Conservation (phyloP, 1,140 invertebrate genomes). For the Drosophila serrata region DNA sequence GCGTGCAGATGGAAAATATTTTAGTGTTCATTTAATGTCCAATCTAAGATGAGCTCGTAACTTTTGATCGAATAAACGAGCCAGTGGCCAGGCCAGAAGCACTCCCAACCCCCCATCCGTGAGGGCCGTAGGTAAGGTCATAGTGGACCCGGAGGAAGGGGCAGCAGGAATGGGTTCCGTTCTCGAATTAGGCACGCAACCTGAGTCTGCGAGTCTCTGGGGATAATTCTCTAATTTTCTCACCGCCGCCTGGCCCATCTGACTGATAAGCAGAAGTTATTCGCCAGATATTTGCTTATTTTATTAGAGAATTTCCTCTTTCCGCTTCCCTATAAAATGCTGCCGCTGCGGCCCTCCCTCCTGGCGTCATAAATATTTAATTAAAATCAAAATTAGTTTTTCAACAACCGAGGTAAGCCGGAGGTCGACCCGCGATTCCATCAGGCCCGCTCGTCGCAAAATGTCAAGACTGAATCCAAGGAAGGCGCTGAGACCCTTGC, state of each 20-base stretch:
- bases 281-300: slow-evolving; percentile 79
- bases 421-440: slow-evolving; percentile 26
- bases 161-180: slow-evolving; percentile 32
- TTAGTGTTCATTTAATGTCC: slow-evolving; percentile 85
- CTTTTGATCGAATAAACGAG: slow-evolving; percentile 85
- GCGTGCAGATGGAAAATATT: slow-evolving; percentile 85
- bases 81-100: slow-evolving; percentile 18
- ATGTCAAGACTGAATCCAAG: slow-evolving; percentile 48
- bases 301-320: slow-evolving; percentile 64
- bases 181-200: slow-evolving; percentile 61
- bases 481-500: slow-evolving; percentile 20
- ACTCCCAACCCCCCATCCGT: slow-evolving; percentile 6
- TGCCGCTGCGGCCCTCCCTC: slow-evolving; percentile 7
- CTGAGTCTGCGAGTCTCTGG: slow-evolving; percentile 53
- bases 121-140: slow-evolving; percentile 42
- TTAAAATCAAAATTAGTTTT: slow-evolving; percentile 81
- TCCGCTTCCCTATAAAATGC: slow-evolving; percentile 8
- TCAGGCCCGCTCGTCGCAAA: slow-evolving; percentile 15
- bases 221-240: slow-evolving; percentile 83
- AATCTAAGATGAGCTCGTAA: slow-evolving; percentile 85
- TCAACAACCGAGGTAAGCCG: slow-evolving; percentile 21
- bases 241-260: slow-evolving; percentile 56
- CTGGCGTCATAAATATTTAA: slow-evolving; percentile 74
- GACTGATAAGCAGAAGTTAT: slow-evolving; percentile 84
- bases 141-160: slow-evolving; percentile 34